These are phyloP conservation scores for Falco cherrug DNA, from an alignment of 2,797 vertebrate genomes.

Conservation along the genomic window DNA sequence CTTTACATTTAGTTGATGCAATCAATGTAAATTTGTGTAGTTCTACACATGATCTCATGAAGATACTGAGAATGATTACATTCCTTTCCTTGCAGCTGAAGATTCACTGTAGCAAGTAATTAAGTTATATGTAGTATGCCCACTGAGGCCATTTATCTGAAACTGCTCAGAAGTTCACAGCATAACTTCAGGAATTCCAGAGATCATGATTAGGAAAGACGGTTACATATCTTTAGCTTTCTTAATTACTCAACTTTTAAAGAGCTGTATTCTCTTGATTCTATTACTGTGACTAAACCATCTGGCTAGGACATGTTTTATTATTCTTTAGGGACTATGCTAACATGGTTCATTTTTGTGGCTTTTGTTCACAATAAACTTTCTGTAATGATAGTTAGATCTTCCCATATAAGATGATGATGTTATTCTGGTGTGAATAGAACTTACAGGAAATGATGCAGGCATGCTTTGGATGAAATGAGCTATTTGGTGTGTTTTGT, in stretches of 20 bases:
- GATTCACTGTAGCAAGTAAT: not conserved
- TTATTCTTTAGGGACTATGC: conserved; percentile 35
- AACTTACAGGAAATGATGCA: not conserved
- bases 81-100: not conserved
- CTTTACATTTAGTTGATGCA: not conserved
- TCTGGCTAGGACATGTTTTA: conserved; percentile 44
- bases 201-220: conserved; percentile 17
- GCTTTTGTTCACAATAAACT: conserved; percentile 1
- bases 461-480: not conserved
- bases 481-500: not conserved
- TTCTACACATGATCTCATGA: not conserved
- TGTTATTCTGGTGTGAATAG: not conserved
- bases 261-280: conserved; percentile 40
- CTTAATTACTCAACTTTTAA: conserved; percentile 39
- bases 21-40: not conserved
- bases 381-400: not conserved
- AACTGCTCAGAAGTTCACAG: not conserved
- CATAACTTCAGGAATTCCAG: not conserved
- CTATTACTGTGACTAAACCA: conserved; percentile 33
- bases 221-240: not conserved
- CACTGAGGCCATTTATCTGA: not conserved
- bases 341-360: not conserved
- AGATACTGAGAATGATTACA: not conserved
- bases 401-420: not conserved
- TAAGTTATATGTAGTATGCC: not conserved